Evolutionary conservation across 2,113 vertebrate species (phyloP), one percentile per base, ranked within the genome.

Genomic region (Cettia cetti): DNA sequence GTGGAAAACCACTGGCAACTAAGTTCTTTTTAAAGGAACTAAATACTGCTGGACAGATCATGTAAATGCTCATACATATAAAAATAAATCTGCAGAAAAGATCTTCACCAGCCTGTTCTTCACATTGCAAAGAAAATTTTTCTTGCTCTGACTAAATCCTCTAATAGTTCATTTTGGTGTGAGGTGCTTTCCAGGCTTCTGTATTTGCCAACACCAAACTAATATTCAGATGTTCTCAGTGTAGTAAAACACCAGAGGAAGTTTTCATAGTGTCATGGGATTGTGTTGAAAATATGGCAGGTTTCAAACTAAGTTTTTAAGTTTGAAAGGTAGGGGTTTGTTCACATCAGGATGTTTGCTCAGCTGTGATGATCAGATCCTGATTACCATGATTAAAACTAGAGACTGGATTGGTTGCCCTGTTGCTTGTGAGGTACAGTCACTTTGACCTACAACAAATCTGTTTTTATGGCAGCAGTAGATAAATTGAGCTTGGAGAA

Each of bases 401-500:
- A 47, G 39, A 10, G 13, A 9, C 61, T 69, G 65, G 63, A 28
- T 57, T 40, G 23, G 4, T 61, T 79, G 37, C 11, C 56, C 6
- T 69, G 15, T 69, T 77, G 57, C 45, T 77, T 49, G 23, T 65
- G 65, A 85, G n/a, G 26, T 60, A 12, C 23, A 53, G 52, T 79
- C 57, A 28, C 70, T 91, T 82, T 39, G 87, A 35, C 31, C 47
- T 68, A 7, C 44, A 78, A 50, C 53, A 65, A 40, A 50, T 68
- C n/a, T 50, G 27, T 49, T 91, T 83, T 56, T 30, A 15, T 69
- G 84, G 57, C 69, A 90, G 93, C 94, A 95, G 97, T 95, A 97
- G 96, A 89, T 94, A 66, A 93, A 91, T 61, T 85, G 72, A 22
- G 83, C 84, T 92, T 88, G 37, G 65, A 92, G 95, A 88, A 94